phyloP scores from a whole-genome alignment of 1,140 invertebrate species.

The Drosophila melanica region DNA sequence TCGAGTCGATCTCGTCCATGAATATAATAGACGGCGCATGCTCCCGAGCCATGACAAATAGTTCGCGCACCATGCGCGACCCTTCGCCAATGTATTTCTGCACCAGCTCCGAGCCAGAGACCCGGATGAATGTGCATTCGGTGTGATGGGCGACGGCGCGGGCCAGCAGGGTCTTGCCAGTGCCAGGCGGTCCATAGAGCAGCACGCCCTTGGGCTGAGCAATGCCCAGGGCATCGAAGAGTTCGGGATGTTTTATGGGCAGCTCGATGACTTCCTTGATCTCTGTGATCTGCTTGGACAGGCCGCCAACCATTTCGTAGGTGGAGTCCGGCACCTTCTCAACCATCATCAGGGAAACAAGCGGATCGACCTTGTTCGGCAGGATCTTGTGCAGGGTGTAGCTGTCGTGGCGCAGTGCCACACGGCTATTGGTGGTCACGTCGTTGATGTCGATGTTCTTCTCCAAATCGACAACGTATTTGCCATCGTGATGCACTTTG shows the following conservation, averaged over 20 bases:
- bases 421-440: slow-evolving; percentile 99
- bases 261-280: slow-evolving; percentile 70
- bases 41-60: slow-evolving; percentile 73
- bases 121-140: slow-evolving; percentile 85
- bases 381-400: slow-evolving; percentile 48
- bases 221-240: slow-evolving; percentile 55
- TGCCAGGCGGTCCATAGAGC: slow-evolving; percentile 51
- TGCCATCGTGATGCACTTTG: slow-evolving; percentile 99
- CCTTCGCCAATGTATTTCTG: slow-evolving; percentile 92
- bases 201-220: slow-evolving; percentile 59
- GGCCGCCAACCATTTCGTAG: slow-evolving; percentile 87
- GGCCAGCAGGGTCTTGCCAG: slow-evolving; percentile 48
- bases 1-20: slow-evolving; percentile 92
- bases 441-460: slow-evolving; percentile 99
- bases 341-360: slow-evolving; percentile 56
- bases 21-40: slow-evolving; percentile 92
- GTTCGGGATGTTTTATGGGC: slow-evolving; percentile 54
- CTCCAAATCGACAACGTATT: slow-evolving; percentile 99
- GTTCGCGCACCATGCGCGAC: slow-evolving; percentile 86
- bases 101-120: slow-evolving; percentile 90
- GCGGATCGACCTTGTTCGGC: slow-evolving; percentile 51
- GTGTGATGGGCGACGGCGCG: slow-evolving; percentile 90
- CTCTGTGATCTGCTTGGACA: slow-evolving; percentile 49
- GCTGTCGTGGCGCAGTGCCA: slow-evolving; percentile 86
- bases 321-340: slow-evolving; percentile 56